Evolutionary conservation across 1,140 invertebrate genomes (phyloP), one percentile per base, ranked within the genome.

Genomic region (Drosophila elegans): DNA sequence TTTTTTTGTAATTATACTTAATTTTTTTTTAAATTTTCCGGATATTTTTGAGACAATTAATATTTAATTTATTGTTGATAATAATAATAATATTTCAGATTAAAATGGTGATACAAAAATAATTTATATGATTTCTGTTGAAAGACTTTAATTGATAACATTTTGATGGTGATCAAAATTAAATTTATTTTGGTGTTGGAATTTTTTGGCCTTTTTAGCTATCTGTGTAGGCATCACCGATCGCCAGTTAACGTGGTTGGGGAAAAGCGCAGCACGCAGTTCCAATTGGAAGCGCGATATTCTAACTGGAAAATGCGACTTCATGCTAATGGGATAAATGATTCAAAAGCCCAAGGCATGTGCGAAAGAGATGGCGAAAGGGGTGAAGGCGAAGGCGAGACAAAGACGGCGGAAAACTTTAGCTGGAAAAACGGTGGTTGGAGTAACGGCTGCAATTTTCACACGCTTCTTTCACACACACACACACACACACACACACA

Each of bases 381-480:
- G 45, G n/a, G 67, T 39, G 61, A 55, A 77, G 82, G 71, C 78
- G 78, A 81, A n/a, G 49, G 10, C 49, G 32, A 52, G 61, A 84
- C 81, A 88, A 85, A 85, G 67, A 63, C 7, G 29, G 13, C 41
- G 45, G 49, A 42, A 85, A 85, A 85, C 81, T 79, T 85, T 81
- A 48, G 78, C 7, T 32, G 29, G 74, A 82, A 84, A 86, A 86
- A 75, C 79, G 82, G 82, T 86, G 81, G 81, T 85, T 84, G 81
- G 71, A 57, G 76, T 51, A 52, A 54, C 68, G 64, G 68, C 78
- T 75, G 83, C 79, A 88, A 82, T 86, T 86, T 86, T 86, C 82
- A 86, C 82, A 86, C 83, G 82, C 69, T 86, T 78, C 56, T 42
- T 51, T 63, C 71, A 68, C 45, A 63, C 32, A 44, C 36, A 69